phyloP scores from a whole-genome alignment of 1,140 invertebrate genomes.

The Magallana ariakensis region DNA sequence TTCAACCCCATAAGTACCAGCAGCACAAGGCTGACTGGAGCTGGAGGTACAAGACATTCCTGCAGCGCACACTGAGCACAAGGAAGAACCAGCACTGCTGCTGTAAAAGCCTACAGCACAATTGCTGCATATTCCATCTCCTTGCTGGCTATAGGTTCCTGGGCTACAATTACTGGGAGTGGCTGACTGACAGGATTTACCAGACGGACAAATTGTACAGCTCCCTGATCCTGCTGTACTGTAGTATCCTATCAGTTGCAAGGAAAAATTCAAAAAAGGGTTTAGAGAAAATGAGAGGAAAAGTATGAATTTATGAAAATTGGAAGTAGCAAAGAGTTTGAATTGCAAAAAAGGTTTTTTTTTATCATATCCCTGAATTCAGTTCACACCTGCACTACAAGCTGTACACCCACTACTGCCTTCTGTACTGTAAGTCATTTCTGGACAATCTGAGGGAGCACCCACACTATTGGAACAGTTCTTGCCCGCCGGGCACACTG shows the following conservation, averaged over 20 bases:
- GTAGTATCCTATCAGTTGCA: background rate
- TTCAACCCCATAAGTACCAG: conserved; percentile 59
- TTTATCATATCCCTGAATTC: too few species aligned
- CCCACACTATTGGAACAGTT: conserved; percentile 50
- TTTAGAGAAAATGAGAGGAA: background rate
- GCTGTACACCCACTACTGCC: conserved; percentile 60
- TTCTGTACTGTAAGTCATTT: conserved; percentile 62
- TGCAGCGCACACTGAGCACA: conserved; percentile 54
- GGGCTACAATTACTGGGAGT: conserved; percentile 60
- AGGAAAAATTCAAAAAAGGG: background rate
- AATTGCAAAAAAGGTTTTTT: too few species aligned
- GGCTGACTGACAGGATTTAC: conserved; percentile 61
- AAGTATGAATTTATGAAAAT: conserved; percentile 28
- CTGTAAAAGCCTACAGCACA: conserved; percentile 61
- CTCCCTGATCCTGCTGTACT: conserved; percentile 24
- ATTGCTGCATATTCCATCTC: conserved; percentile 58
- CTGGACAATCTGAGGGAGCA: conserved; percentile 61
- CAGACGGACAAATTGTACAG: conserved; percentile 64
- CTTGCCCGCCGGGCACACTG: conserved; percentile 58
- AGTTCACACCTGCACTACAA: conserved; percentile 61
- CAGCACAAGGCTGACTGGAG: conserved; percentile 51
- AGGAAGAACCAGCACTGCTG: background rate
- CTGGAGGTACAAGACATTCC: conserved; percentile 63
- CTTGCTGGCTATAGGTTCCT: conserved; percentile 62
- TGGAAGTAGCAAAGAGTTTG: background rate